Evolutionary conservation across 2,113 vertebrate species (phyloP).

Genomic region (Heterochromis multidens): DNA sequence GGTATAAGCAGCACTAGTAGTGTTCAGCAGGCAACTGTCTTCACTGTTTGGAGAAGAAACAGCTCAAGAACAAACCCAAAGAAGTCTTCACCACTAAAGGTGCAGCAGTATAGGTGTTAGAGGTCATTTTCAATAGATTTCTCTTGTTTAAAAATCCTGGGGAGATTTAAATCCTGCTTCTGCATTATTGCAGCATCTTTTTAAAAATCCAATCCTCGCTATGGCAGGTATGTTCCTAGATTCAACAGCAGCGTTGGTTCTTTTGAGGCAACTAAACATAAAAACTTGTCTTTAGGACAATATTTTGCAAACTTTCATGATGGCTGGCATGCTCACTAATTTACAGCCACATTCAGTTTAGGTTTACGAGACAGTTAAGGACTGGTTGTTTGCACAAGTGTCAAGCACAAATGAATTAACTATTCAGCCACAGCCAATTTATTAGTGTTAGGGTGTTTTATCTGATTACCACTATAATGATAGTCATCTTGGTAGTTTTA

Average conservation of each 20-base stretch:
- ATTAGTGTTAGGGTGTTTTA: not conserved
- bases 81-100: not conserved
- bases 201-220: not conserved
- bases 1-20: constrained; percentile 43
- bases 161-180: not conserved
- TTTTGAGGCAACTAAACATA: not conserved
- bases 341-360: not conserved
- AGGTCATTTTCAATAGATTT: not conserved
- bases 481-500: not conserved
- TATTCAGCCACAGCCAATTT: not conserved
- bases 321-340: constrained; percentile 7
- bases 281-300: not conserved
- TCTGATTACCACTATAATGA: not conserved
- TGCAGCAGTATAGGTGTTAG: not conserved
- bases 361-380: not conserved
- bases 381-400: not conserved
- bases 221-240: not conserved
- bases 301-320: not conserved
- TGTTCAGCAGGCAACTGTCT: constrained; percentile 37
- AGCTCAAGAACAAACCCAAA: constrained; percentile 15
- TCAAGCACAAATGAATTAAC: not conserved
- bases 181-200: not conserved
- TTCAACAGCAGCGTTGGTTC: not conserved
- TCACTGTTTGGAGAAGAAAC: constrained; percentile 1
- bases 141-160: not conserved